Evolutionary conservation across 53 echinoderm and acorn worm genomes (phyloP).

Genomic region (Echinometra lucunter): DNA sequence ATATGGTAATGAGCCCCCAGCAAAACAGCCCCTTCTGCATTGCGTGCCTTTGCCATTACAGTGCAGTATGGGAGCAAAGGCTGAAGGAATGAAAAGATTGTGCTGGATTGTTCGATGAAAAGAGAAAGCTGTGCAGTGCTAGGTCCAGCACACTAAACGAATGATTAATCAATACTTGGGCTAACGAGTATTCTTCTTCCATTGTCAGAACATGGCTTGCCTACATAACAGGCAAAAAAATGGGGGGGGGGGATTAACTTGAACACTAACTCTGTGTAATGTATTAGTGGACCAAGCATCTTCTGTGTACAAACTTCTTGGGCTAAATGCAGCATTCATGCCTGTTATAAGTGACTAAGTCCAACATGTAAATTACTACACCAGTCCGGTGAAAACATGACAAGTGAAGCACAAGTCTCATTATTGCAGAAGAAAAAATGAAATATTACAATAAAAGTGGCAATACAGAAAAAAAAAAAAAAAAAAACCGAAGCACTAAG

Average conservation of each 20-base stretch:
- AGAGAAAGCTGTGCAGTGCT: constrained; percentile 56
- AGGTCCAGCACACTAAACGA: constrained; percentile 8
- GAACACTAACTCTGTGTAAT: constrained; percentile 42
- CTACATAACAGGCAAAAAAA: background rate
- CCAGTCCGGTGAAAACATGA: no score
- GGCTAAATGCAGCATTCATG: background rate
- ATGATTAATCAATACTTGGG: constrained; percentile 67
- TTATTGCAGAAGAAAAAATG: no score
- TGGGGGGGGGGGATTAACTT: constrained; percentile 56
- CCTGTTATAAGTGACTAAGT: background rate
- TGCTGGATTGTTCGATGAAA: background rate
- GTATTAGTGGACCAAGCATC: background rate
- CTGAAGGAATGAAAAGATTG: constrained; percentile 6
- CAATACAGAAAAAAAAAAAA: no score
- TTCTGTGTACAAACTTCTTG: background rate
- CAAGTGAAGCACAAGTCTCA: no score
- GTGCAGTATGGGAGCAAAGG: background rate
- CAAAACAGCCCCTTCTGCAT: background rate
- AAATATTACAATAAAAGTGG: no score
- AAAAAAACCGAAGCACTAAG: no score
- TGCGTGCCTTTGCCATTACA: background rate
- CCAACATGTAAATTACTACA: no score
- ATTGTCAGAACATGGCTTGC: constrained; percentile 40
- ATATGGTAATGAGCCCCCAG: constrained; percentile 62
- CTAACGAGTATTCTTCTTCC: constrained; percentile 49